phyloP scores from a whole-genome alignment of 1,140 invertebrate species.

The Bombus turneri region DNA sequence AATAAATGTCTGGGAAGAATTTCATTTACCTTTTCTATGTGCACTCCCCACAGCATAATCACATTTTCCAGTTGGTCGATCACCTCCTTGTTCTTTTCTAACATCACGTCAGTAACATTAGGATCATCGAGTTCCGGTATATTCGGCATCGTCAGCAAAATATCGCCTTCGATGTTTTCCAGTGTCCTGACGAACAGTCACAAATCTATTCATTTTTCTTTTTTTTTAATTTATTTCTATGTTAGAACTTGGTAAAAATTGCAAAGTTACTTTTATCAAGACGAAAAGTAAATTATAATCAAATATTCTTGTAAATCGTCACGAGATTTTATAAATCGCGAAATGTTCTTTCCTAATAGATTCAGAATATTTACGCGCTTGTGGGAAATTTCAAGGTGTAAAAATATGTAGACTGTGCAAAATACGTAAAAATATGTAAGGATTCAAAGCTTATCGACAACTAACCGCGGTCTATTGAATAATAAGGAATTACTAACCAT shows the following conservation, averaged over 20 bases:
- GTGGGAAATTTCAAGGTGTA: background rate
- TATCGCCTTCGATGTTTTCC: slow-evolving; percentile 87
- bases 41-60: slow-evolving; percentile 85
- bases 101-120: slow-evolving; percentile 79
- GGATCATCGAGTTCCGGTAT: slow-evolving; percentile 82
- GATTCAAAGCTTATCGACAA: too few relatives aligned
- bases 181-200: slow-evolving; percentile 82
- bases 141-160: slow-evolving; percentile 85
- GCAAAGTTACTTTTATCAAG: background rate
- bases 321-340: background rate
- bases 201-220: background rate
- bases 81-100: slow-evolving; percentile 81
- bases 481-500: slow-evolving; percentile 58
- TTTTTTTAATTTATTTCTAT: background rate
- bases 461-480: too few relatives aligned
- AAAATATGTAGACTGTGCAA: background rate
- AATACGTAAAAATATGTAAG: background rate
- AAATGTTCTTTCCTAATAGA: background rate
- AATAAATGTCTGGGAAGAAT: background rate
- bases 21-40: slow-evolving; percentile 85
- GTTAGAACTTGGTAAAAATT: too few relatives aligned
- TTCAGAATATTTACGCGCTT: background rate
- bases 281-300: background rate
- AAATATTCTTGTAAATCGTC: background rate
- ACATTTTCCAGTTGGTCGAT: slow-evolving; percentile 85